Evolutionary conservation across 2,113 vertebrate species (phyloP).

Genomic region (Amia ocellicauda): DNA sequence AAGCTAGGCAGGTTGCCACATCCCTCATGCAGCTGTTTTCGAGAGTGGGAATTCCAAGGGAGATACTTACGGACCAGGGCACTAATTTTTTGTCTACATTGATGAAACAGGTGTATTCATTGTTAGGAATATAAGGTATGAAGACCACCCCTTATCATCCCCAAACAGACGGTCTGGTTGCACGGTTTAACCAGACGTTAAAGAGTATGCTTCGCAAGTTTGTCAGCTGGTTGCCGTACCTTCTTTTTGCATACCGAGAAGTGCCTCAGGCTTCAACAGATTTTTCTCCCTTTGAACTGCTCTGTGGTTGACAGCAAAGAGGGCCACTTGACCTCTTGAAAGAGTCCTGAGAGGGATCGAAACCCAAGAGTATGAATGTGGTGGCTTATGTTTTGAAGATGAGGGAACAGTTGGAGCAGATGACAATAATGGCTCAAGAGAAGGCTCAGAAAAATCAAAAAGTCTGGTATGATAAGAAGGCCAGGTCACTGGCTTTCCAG

Average conservation of each 20-base stretch:
- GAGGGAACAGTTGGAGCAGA: constrained; percentile 8
- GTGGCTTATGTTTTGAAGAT: background rate
- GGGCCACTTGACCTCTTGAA: constrained; percentile 4
- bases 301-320: background rate
- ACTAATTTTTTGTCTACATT: no score
- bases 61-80: no score
- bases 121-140: no score
- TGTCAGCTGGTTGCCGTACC: no score
- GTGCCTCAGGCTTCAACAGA: no score
- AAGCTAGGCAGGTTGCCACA: background rate
- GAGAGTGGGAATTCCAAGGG: background rate
- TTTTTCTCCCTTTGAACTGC: background rate
- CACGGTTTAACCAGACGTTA: no score
- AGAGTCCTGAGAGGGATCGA: background rate
- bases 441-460: constrained; percentile 6
- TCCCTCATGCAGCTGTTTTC: background rate
- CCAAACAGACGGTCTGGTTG: no score
- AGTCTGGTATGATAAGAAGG: background rate
- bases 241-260: no score
- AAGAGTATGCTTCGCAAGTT: no score
- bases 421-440: background rate
- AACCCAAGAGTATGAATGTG: background rate
- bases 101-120: no score
- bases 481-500: background rate
- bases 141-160: no score